Base-by-base conservation (phyloP, 2,113 vertebrate species). In the Cichladusa arquata region DNA sequence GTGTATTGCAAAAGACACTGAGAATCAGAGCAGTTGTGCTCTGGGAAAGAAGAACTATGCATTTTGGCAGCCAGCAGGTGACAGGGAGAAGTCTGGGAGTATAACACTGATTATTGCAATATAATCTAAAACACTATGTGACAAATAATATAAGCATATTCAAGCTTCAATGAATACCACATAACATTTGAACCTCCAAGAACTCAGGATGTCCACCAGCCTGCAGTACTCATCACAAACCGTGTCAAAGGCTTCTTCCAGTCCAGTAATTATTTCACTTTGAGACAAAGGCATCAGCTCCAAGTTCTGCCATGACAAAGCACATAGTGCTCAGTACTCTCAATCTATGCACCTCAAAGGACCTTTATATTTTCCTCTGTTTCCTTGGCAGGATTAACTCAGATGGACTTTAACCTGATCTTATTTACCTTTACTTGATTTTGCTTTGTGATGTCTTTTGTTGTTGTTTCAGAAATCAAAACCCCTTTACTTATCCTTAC, bases 301-400 rank as follows among this genome's bases (percentile, higher is more conserved):
- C 28, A 66, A 54, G 29, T 69, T 88, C 62, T 70, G 28, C 67
- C 42, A 12, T 11, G 13, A n/a, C 25, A 25, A 86, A 76, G 17
- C 40, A 36, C 0, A 0, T 14, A 48, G 33, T 0, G 0, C 40
- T 64, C 70, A 19, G 7, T 74, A 29, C 17, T 66, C 25, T 79
- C 38, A 33, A 11, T 25, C 20, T 34, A 1, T 8, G 12, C 31
- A 23, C 29, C 57, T 71, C 45, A 42, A 18, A 73, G 42, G 86
- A 62, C 14, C 13, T 61, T 40, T 50, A 2, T 22, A 20, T 65
- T 60, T 72, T 72, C 28, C 48, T 66, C 25, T 80, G 15, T 53
- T 84, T 56, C 56, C n/a, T 81, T 80, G 15, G 29, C 36, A 36
- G 48, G 40, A 28, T 82, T 70, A 66, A 54, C 44, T 54, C 15